These are phyloP conservation scores for Augochlora pura DNA, from an alignment of 1,140 invertebrate species.

Conservation along the genomic window DNA sequence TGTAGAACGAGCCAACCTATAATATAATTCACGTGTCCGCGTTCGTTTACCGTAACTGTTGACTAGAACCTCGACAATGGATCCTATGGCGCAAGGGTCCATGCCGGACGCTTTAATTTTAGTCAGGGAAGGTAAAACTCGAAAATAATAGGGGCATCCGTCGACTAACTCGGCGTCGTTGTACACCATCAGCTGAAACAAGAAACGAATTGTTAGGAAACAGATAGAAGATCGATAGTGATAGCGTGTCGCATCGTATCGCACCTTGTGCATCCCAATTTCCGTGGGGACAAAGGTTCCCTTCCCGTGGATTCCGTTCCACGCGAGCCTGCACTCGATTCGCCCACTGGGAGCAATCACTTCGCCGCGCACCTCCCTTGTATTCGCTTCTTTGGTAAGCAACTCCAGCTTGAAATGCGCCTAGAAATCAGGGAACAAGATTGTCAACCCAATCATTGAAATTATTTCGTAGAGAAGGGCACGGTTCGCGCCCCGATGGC, in stretches of 20 bases:
- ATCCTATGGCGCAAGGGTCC: constrained; percentile 96
- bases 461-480: too few relatives aligned
- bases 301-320: constrained; percentile 86
- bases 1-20: not conserved
- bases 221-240: too few relatives aligned
- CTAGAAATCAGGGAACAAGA: constrained; percentile 75
- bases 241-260: not conserved
- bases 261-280: constrained; percentile 93
- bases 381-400: constrained; percentile 88
- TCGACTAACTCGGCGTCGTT: constrained; percentile 84
- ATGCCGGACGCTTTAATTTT: constrained; percentile 94
- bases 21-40: not conserved
- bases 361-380: constrained; percentile 89
- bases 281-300: constrained; percentile 93
- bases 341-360: constrained; percentile 89
- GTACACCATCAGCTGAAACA: constrained; percentile 83
- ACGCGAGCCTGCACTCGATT: constrained; percentile 83
- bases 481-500: too few relatives aligned
- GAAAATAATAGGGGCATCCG: constrained; percentile 89
- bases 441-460: too few relatives aligned
- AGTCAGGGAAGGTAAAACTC: constrained; percentile 91
- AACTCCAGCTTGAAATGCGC: constrained; percentile 90
- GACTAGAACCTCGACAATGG: constrained; percentile 96
- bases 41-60: constrained; percentile 86
- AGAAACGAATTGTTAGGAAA: not conserved